phyloP scores from a whole-genome alignment of 2,888 invertebrate genomes.

The Kuschelorhynchus macadamiae region DNA sequence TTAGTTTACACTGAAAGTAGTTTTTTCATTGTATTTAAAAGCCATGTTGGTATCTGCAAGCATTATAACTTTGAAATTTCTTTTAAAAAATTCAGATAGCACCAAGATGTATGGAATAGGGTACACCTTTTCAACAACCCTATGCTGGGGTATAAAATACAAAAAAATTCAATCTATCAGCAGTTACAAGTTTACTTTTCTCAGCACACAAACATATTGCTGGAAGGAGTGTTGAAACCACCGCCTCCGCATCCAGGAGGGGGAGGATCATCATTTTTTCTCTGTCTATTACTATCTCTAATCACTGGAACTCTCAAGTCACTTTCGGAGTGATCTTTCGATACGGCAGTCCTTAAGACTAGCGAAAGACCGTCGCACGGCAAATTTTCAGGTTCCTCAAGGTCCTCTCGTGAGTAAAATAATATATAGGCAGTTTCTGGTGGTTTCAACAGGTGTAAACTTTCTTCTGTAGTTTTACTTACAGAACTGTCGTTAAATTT shows the following conservation, averaged over 20 bases:
- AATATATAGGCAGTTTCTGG: constrained; percentile 88
- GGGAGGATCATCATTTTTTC: constrained; percentile 71
- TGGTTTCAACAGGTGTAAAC: constrained; percentile 76
- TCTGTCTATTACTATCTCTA: constrained; percentile 58
- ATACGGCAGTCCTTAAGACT: constrained; percentile 60
- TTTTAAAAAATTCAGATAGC: no score
- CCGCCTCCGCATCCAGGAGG: constrained; percentile 71
- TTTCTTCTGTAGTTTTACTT: constrained; percentile 72
- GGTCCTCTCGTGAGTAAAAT: constrained; percentile 75
- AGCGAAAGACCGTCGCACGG: constrained; percentile 59
- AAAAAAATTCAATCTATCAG: no score
- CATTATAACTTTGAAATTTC: no score
- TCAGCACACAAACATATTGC: constrained; percentile 67
- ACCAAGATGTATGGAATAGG: no score
- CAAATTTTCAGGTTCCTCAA: constrained; percentile 61
- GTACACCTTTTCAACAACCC: no score
- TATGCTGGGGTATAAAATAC: no score
- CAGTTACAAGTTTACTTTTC: constrained; percentile 19
- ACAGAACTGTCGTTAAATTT: constrained; percentile 87
- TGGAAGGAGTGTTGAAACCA: constrained; percentile 61
- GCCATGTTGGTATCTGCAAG: no score
- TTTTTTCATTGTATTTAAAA: no score
- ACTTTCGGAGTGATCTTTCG: constrained; percentile 62
- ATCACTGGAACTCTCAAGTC: constrained; percentile 58
- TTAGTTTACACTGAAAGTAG: no score